Evolutionary conservation across 2,797 vertebrate genomes (phyloP), one percentile per base, ranked within the genome.

Genomic region (Xenentodon cancila): DNA sequence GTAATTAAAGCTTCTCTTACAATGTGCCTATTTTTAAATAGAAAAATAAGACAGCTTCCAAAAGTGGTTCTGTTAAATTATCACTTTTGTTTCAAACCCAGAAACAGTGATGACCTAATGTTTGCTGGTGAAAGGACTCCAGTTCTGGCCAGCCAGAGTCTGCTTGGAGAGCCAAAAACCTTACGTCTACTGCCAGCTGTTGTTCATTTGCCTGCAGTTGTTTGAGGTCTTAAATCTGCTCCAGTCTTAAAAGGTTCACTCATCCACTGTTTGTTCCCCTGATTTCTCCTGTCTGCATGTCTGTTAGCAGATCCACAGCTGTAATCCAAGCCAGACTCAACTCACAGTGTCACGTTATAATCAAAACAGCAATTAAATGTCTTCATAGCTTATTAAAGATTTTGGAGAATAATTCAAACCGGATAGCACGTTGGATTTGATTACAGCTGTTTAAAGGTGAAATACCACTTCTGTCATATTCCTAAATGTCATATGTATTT

Each of bases 141-240:
- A 75, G 68, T 77, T 73, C 77, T 72, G 43, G 47, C 27, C 59
- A 75, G 25, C 25, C 25, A 25, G 25, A 25, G 5, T 25, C 25
- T 25, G 25, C 25, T 25, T 75, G 52, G 56, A 79, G 73, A 79
- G 70, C 40, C 34, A n/a, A 11, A 9, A 68, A 43, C 43, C 1
- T 1, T 3, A 4, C 12, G 51, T 4, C 53, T 63, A 43, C n/a
- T 43, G 34, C 59, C 75, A 80, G 70, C 75, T 84, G 77, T 37
- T 73, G 76, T 77, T 79, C 64, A 67, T 77, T 73, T 66, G 51
- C 69, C 34, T 69, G 61, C 77, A 75, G 66, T 70, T 87, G 73
- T 72, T 71, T 40, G 3, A n/a, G 52, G 4, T 61, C 56, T 70
- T 52, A 62, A 64, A 44, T 56, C 43, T 27, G 16, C 4, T 57